Evolutionary conservation across 1,140 invertebrate species (phyloP).

Genomic region (Mylabris phalerata): DNA sequence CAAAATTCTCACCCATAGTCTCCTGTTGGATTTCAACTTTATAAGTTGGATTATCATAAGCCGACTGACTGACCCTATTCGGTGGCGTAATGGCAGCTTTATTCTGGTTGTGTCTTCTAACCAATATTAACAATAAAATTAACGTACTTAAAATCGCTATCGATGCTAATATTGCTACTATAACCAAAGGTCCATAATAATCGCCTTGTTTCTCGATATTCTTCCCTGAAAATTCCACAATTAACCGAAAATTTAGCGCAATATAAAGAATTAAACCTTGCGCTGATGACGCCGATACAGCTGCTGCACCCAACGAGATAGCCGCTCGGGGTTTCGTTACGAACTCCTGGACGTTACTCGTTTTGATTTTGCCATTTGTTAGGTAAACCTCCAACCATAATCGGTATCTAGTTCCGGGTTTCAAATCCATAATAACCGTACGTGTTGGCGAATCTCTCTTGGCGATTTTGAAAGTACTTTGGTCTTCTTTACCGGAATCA

Average conservation of each 20-base stretch:
- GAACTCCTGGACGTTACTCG: constrained; percentile 80
- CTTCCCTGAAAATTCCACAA: constrained; percentile 45
- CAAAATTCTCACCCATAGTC: constrained; percentile 62
- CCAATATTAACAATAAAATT: constrained; percentile 69
- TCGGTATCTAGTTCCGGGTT: constrained; percentile 74
- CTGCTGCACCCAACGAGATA: constrained; percentile 47
- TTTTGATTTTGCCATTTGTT: constrained; percentile 82
- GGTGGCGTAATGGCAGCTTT: constrained; percentile 59
- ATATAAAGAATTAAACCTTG: constrained; percentile 41
- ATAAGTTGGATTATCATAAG: constrained; percentile 90
- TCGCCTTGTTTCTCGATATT: constrained; percentile 53
- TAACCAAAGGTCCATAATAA: constrained; percentile 81
- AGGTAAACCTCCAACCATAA: constrained; percentile 82
- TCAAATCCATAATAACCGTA: constrained; percentile 62
- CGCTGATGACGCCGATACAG: constrained; percentile 28
- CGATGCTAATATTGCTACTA: constrained; percentile 79
- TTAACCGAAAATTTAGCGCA: constrained; percentile 47
- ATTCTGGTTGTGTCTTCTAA: constrained; percentile 62
- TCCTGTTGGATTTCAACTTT: constrained; percentile 89
- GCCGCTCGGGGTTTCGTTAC: constrained; percentile 69
- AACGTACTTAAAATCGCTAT: constrained; percentile 74
- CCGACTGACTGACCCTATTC: constrained; percentile 65
- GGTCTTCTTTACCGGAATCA: constrained; percentile 66
- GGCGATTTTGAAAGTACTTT: constrained; percentile 75
- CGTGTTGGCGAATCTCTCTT: constrained; percentile 68